Evolutionary conservation across 2,888 invertebrate genomes (phyloP).

Genomic region (Orthosia incerta): DNA sequence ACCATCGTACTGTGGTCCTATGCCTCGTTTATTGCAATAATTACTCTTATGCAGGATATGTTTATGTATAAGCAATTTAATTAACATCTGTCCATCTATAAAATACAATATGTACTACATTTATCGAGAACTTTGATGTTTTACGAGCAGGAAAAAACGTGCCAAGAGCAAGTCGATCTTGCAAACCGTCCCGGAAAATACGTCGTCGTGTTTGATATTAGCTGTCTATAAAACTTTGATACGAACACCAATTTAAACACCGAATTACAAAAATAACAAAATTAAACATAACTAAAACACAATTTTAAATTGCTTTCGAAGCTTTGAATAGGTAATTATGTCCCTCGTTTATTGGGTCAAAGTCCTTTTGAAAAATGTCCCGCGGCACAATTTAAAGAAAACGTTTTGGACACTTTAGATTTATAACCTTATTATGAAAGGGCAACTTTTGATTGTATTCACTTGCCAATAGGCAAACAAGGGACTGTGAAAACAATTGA

Average conservation of each 20-base stretch:
- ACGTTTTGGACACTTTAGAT: conserved; percentile 9
- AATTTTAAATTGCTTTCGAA: conserved; percentile 32
- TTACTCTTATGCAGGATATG: conserved; percentile 7
- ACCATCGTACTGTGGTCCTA: not conserved
- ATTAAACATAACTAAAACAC: conserved; percentile 12
- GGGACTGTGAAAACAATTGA: conserved; percentile 39
- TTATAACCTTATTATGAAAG: conserved; percentile 4
- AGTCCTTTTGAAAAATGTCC: conserved; percentile 21
- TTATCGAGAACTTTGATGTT: conserved; percentile 54
- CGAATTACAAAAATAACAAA: conserved; percentile 38
- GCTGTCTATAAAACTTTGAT: conserved; percentile 27
- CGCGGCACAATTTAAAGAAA: conserved; percentile 1
- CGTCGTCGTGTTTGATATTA: conserved; percentile 18
- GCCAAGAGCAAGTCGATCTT: conserved; percentile 55
- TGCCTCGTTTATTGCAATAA: conserved; percentile 17
- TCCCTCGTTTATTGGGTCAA: conserved; percentile 21
- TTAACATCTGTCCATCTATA: conserved; percentile 21
- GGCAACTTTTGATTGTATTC: conserved; percentile 29
- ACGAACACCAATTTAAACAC: conserved; percentile 19
- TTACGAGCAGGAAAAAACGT: conserved; percentile 53
- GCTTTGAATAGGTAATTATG: conserved; percentile 49
- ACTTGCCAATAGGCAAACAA: conserved; percentile 13
- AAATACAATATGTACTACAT: conserved; percentile 14
- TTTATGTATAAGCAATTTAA: conserved; percentile 36
- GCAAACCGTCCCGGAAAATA: conserved; percentile 20